Conservation (phyloP, 2,113 vertebrate species). For the Leucosticte australis region DNA sequence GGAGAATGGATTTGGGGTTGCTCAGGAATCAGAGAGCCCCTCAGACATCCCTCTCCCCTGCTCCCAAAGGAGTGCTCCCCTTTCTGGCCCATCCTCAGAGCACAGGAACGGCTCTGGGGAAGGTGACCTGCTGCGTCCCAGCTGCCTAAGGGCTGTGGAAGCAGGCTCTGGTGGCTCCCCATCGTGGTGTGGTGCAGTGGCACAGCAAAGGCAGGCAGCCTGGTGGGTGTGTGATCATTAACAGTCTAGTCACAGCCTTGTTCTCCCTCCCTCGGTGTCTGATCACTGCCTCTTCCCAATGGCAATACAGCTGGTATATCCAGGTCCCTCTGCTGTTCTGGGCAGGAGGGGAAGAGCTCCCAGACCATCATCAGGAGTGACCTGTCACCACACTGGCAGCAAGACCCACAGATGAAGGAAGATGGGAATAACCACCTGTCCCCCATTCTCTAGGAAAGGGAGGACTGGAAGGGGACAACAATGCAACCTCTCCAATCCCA, state of each 20-base stretch:
- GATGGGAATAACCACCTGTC: neutral
- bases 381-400: neutral
- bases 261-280: constrained; percentile 17
- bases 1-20: neutral
- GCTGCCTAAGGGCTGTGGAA: neutral
- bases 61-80: neutral
- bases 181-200: constrained; percentile 19
- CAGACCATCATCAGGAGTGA: neutral
- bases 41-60: neutral
- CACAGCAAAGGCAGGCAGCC: constrained; percentile 32
- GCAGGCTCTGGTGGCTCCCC: constrained; percentile 35
- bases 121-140: neutral
- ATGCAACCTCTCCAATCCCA: rapidly evolving
- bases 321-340: neutral
- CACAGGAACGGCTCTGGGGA: neutral
- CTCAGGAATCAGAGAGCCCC: neutral
- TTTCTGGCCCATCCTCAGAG: neutral
- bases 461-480: neutral
- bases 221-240: constrained; percentile 61
- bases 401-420: neutral
- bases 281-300: constrained; percentile 34
- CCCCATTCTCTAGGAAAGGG: neutral
- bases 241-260: constrained; percentile 59
- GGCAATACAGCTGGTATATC: constrained; percentile 34
- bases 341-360: neutral